Conservation (phyloP, 2,113 vertebrate genomes). For the Dromiciops gliroides region DNA sequence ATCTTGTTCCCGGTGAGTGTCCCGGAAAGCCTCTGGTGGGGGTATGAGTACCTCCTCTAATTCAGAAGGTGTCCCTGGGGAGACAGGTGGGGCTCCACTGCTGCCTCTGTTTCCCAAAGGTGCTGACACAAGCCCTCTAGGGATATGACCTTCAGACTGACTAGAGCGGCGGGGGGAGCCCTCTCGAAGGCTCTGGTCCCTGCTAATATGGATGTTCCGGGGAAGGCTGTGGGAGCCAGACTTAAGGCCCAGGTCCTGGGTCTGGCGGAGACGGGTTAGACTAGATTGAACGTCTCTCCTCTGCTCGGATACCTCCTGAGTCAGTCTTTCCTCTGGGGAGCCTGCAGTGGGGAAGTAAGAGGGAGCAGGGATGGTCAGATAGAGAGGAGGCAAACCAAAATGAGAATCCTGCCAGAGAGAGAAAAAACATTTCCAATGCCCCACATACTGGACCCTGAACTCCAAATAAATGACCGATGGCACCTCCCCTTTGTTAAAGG, state of each 20-base stretch:
- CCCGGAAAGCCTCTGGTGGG: slow-evolving; percentile 79
- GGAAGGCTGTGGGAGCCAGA: slow-evolving; percentile 72
- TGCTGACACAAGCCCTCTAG: neutral
- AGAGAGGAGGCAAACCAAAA: neutral
- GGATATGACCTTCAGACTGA: neutral
- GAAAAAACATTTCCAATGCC: neutral
- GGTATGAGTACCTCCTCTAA: slow-evolving; percentile 63
- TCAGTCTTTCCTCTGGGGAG: neutral
- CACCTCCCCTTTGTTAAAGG: slow-evolving; percentile 32
- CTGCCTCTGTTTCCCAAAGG: neutral
- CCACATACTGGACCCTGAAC: neutral
- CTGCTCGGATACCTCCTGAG: neutral
- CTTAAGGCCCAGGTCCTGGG: slow-evolving; percentile 61
- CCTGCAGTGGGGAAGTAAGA: slow-evolving; percentile 34
- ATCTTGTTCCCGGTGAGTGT: neutral
- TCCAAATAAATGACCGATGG: neutral
- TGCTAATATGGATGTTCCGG: slow-evolving; percentile 67
- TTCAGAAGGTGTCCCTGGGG: neutral
- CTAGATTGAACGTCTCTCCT: slow-evolving; percentile 26
- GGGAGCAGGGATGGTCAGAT: neutral
- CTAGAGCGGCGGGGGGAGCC: neutral
- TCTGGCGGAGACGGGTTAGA: slow-evolving; percentile 14
- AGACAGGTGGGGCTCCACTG: rapidly evolving
- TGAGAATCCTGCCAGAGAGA: neutral
- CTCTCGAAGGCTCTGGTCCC: slow-evolving; percentile 45